These are phyloP conservation scores for Monopis laevigella DNA, from an alignment of 2,888 invertebrate genomes.

Conservation along the genomic window DNA sequence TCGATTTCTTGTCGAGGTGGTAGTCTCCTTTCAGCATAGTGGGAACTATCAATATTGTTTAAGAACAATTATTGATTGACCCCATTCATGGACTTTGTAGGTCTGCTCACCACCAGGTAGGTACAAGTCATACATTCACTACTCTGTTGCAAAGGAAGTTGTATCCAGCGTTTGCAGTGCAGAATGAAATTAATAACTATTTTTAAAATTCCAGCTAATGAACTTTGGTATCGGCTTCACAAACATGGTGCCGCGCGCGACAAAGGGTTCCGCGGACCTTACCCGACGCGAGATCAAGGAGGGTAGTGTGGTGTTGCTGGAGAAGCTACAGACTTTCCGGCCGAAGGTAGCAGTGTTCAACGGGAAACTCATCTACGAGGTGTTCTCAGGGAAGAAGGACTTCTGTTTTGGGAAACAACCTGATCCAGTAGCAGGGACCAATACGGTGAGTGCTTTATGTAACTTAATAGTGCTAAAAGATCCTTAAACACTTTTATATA, in stretches of 20 bases:
- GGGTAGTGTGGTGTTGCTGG: conserved; percentile 87
- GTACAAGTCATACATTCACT: no score
- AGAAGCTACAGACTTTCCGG: conserved; percentile 90
- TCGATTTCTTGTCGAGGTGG: no score
- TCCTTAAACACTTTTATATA: no score
- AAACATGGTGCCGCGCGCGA: conserved; percentile 95
- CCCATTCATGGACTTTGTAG: no score
- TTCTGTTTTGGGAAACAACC: conserved; percentile 97
- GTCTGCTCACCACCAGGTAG: no score
- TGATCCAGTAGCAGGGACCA: conserved; percentile 91
- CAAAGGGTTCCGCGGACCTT: conserved; percentile 95
- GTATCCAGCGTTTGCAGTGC: no score
- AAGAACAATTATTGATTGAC: no score
- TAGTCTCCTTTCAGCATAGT: no score
- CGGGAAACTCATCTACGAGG: conserved; percentile 98
- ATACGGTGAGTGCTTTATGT: conserved; percentile 92
- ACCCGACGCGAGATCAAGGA: conserved; percentile 94
- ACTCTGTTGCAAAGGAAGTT: no score
- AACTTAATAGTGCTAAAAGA: no score
- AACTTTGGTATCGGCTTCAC: conserved; percentile 98
- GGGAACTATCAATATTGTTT: no score
- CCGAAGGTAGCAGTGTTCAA: conserved; percentile 98
- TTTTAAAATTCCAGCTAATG: conserved; percentile 61
- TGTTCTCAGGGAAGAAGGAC: conserved; percentile 96
- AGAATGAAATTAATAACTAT: neutral